These are phyloP conservation scores for Cylindroiulus punctatus DNA, from an alignment of 2,888 invertebrate species.

Conservation along the genomic window DNA sequence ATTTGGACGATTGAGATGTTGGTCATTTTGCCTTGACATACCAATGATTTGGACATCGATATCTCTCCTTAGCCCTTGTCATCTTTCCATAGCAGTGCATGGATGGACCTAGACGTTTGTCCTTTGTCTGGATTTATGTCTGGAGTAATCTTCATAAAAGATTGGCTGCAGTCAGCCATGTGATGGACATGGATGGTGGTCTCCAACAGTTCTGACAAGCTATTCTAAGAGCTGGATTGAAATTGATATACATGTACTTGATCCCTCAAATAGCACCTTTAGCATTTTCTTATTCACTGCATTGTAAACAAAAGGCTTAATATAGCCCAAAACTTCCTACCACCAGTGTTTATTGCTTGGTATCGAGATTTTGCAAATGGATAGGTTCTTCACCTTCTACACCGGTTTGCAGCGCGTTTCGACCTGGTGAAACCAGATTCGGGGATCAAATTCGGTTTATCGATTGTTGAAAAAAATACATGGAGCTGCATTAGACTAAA, in stretches of 20 bases:
- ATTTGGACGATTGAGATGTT: neutral
- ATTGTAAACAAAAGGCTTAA: constrained; percentile 7
- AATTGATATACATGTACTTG: neutral
- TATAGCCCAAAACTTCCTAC: neutral
- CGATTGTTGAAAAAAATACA: neutral
- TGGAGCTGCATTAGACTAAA: neutral
- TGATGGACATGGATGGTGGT: neutral
- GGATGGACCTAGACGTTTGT: neutral
- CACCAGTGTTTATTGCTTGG: neutral
- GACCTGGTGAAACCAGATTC: neutral
- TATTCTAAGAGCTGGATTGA: neutral
- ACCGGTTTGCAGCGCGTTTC: neutral
- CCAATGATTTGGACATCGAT: neutral
- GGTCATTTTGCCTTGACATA: neutral
- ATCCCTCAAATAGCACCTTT: too few relatives aligned
- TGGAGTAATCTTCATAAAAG: neutral
- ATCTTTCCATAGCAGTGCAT: neutral
- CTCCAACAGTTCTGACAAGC: neutral
- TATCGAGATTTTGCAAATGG: neutral
- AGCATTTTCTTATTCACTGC: neutral
- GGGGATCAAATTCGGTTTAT: neutral
- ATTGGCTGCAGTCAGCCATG: neutral
- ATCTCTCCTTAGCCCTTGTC: neutral
- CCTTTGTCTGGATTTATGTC: neutral
- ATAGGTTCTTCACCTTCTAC: neutral